phyloP scores from a whole-genome alignment of 2,797 vertebrate species.

The Oceanodroma leucorhoa region DNA sequence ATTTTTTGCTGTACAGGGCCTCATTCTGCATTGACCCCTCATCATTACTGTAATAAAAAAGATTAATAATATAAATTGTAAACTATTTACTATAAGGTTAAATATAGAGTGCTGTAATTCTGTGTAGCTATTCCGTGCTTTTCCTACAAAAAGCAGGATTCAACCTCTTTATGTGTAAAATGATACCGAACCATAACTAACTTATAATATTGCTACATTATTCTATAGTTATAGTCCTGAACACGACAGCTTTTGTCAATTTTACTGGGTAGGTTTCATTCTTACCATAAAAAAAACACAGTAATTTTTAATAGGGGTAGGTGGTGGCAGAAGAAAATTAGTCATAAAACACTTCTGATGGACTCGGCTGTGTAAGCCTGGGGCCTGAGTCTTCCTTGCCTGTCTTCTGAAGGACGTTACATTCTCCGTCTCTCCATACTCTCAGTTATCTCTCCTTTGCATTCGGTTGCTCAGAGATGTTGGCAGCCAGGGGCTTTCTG shows the following conservation, averaged over 20 bases:
- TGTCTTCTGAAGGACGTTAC: neutral
- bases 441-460: neutral
- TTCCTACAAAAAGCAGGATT: neutral
- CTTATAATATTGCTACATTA: neutral
- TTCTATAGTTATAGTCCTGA: neutral
- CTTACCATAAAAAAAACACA: neutral
- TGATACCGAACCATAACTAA: neutral
- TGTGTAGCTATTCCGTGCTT: neutral
- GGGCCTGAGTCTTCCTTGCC: neutral
- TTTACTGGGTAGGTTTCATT: constrained; percentile 3
- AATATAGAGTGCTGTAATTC: neutral
- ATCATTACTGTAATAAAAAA: neutral
- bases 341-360: neutral
- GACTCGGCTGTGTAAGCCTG: neutral
- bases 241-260: neutral
- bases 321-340: neutral
- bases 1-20: neutral
- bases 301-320: neutral
- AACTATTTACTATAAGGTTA: neutral
- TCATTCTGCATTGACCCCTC: neutral
- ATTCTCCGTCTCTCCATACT: neutral
- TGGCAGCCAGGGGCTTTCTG: neutral
- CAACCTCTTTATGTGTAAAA: neutral
- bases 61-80: neutral
- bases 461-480: neutral